Evolutionary conservation across 2,888 invertebrate genomes (phyloP).

Genomic region (Sympetrum striolatum): DNA sequence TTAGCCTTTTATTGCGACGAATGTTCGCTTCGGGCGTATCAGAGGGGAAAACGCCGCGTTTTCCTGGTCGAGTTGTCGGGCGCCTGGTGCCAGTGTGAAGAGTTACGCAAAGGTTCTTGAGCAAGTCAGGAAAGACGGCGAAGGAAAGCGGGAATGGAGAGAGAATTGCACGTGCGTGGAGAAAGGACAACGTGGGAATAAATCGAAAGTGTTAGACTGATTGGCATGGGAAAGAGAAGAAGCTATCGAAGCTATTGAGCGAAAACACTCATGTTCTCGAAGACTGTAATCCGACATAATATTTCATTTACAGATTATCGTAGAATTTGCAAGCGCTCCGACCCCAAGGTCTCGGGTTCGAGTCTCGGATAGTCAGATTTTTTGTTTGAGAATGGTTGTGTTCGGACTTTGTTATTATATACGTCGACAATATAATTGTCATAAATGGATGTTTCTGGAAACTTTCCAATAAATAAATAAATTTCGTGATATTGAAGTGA

Average conservation of each 20-base stretch:
- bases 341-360: too few relatives aligned
- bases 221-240: not conserved
- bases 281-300: not conserved
- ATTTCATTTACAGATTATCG: not conserved
- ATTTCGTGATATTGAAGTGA: too few relatives aligned
- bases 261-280: too few relatives aligned
- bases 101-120: not conserved
- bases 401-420: too few relatives aligned
- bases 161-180: not conserved
- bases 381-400: too few relatives aligned
- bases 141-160: not conserved
- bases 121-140: not conserved
- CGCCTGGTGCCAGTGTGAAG: not conserved
- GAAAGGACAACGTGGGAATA: not conserved
- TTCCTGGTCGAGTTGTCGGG: not conserved
- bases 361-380: too few relatives aligned
- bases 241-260: not conserved
- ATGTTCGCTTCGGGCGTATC: not conserved
- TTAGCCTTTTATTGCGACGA: not conserved
- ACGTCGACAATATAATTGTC: too few relatives aligned
- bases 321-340: too few relatives aligned
- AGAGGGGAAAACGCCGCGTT: not conserved
- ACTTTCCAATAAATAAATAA: too few relatives aligned
- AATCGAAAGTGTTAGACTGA: not conserved
- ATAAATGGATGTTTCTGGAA: too few relatives aligned